Percentiles rank a stretch among this genome's conserved stretches.
phyloP scores from a whole-genome alignment of 2,113 vertebrate species.

The Nothobranchius furzeri region DNA sequence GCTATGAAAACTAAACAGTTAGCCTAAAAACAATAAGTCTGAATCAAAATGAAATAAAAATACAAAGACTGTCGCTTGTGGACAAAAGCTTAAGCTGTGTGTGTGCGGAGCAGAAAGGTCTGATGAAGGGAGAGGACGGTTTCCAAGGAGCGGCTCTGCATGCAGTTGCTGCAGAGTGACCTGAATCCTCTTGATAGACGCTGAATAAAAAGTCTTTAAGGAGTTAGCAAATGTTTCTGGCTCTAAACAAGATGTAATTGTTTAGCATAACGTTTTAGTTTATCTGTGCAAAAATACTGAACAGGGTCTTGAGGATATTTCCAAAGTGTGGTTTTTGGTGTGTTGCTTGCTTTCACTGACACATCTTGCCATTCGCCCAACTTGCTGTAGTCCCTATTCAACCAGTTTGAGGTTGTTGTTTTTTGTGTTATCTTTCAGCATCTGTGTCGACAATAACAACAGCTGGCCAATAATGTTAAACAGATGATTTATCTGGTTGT shows the following conservation, averaged over 20 bases:
- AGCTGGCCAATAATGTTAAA: background rate
- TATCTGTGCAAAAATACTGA: constrained; percentile 11
- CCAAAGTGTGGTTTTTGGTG: constrained; percentile 63
- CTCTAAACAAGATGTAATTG: constrained; percentile 17
- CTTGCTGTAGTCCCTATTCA: constrained; percentile 53
- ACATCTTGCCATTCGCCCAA: constrained; percentile 38
- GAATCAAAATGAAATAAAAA: background rate
- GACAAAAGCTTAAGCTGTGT: constrained; percentile 30
- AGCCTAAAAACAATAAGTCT: background rate
- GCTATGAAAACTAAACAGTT: constrained; percentile 5
- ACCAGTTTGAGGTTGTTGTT: background rate
- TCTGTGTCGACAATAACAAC: constrained; percentile 1
- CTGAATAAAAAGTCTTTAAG: constrained; percentile 56
- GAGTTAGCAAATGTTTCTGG: constrained; percentile 2
- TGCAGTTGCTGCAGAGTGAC: constrained; percentile 54
- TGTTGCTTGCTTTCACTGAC: constrained; percentile 58
- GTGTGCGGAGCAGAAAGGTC: constrained; percentile 30
- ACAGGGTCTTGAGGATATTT: constrained; percentile 34
- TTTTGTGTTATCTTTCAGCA: background rate
- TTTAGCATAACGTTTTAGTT: background rate
- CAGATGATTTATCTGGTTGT: constrained; percentile 34
- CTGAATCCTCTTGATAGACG: constrained; percentile 71
- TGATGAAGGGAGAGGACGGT: constrained; percentile 53
- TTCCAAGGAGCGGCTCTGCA: constrained; percentile 71
- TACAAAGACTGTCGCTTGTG: constrained; percentile 1